These are phyloP conservation scores for Drosophila teissieri DNA, from an alignment of 1,140 invertebrate genomes.

Conservation along the genomic window DNA sequence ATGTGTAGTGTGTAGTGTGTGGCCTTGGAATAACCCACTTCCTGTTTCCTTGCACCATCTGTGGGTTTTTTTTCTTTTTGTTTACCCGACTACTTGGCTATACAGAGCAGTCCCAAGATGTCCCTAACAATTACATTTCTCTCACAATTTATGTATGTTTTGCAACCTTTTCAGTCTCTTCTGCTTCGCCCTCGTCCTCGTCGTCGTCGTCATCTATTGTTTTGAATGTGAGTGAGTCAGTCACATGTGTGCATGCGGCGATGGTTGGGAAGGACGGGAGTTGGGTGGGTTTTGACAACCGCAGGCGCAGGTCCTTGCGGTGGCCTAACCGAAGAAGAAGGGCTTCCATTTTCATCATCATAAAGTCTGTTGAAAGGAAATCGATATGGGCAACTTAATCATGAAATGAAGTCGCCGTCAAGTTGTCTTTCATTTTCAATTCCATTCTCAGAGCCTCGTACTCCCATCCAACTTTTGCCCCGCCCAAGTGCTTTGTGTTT, in stretches of 20 bases:
- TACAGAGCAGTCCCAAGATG: slow-evolving; percentile 58
- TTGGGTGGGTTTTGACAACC: slow-evolving; percentile 57
- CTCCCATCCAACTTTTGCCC: background rate
- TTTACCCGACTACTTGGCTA: slow-evolving; percentile 47
- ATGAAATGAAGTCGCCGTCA: slow-evolving; percentile 78
- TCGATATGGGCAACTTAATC: slow-evolving; percentile 80
- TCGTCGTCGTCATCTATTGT: slow-evolving; percentile 55
- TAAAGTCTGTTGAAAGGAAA: slow-evolving; percentile 75
- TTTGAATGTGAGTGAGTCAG: slow-evolving; percentile 59
- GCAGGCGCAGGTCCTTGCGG: slow-evolving; percentile 63
- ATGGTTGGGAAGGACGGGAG: slow-evolving; percentile 11
- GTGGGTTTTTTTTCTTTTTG: slow-evolving; percentile 45
- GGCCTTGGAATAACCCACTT: slow-evolving; percentile 10
- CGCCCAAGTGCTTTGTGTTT: slow-evolving; percentile 50
- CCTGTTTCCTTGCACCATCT: slow-evolving; percentile 4
- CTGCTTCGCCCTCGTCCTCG: background rate
- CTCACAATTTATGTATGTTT: slow-evolving; percentile 73
- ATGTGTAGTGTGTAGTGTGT: background rate
- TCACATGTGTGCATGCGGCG: slow-evolving; percentile 32
- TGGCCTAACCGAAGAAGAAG: slow-evolving; percentile 32
- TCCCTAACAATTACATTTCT: slow-evolving; percentile 71
- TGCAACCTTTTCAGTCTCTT: slow-evolving; percentile 57
- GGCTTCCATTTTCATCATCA: slow-evolving; percentile 79
- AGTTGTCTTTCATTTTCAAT: slow-evolving; percentile 76
- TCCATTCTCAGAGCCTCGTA: slow-evolving; percentile 37